Evolutionary conservation across 1,140 invertebrate species (phyloP).

Genomic region (Elymnias hypermnestra): DNA sequence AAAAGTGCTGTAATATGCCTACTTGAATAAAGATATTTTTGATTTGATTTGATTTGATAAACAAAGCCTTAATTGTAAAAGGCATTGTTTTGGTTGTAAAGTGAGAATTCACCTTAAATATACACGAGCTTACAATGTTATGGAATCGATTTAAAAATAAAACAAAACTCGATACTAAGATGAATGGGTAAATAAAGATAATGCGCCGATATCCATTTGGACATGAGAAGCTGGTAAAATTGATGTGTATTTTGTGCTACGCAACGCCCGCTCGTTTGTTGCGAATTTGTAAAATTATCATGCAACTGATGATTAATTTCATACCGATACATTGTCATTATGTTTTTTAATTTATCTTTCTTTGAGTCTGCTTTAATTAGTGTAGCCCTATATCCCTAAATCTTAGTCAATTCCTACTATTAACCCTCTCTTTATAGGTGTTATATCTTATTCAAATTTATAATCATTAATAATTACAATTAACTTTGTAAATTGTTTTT

Average conservation of each 20-base stretch:
- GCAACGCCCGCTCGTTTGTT: conserved; percentile 53
- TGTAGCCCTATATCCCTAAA: too few species aligned
- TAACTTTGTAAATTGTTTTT: too few species aligned
- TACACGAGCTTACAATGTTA: conserved; percentile 5
- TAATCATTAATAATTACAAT: too few species aligned
- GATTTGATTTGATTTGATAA: too few species aligned
- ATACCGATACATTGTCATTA: conserved; percentile 1
- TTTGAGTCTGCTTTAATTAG: neutral
- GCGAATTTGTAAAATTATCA: conserved; percentile 68
- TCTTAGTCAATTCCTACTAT: too few species aligned
- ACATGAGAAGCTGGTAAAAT: conserved; percentile 62
- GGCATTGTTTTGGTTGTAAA: neutral
- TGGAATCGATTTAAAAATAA: conserved; percentile 12
- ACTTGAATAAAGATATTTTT: too few species aligned
- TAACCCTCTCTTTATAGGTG: too few species aligned
- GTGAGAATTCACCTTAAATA: conserved; percentile 4
- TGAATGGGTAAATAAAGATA: conserved; percentile 68
- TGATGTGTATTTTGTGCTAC: conserved; percentile 67
- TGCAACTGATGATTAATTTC: conserved; percentile 12
- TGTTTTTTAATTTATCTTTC: conserved; percentile 7
- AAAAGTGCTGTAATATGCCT: too few species aligned
- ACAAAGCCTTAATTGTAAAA: too few species aligned
- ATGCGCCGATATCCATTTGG: conserved; percentile 63
- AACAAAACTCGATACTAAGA: conserved; percentile 12
- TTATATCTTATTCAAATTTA: too few species aligned